A percentile compares a stretch with the other conserved stretches of the same genome.
Evolutionary conservation across 2,113 vertebrate species (phyloP).

Genomic region (Empidonax traillii): DNA sequence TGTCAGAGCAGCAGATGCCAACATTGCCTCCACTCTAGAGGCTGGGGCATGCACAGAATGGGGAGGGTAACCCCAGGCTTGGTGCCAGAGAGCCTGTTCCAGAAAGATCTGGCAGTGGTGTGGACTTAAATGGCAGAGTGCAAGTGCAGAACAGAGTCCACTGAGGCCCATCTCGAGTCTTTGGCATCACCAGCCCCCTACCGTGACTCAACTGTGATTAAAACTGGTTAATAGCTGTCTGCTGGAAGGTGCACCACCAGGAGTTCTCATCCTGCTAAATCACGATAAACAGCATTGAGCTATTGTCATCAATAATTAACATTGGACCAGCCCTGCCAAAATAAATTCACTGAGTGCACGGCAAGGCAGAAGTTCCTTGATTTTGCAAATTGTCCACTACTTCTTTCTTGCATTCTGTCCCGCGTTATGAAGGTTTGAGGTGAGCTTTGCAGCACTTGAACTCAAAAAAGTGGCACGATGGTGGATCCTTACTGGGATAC

Average conservation of each 20-base stretch:
- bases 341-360: neutral
- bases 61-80: neutral
- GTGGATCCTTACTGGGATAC: neutral
- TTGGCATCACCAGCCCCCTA: neutral
- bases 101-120: neutral
- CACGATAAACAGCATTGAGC: fast-evolving
- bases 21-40: neutral
- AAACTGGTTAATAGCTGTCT: neutral
- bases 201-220: neutral
- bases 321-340: neutral
- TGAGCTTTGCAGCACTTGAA: neutral
- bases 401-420: neutral
- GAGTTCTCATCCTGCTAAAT: neutral
- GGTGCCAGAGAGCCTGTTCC: neutral
- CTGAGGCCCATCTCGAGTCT: neutral
- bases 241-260: neutral
- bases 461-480: neutral
- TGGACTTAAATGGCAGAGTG: neutral
- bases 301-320: neutral
- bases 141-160: neutral
- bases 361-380: neutral
- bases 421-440: neutral
- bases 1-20: neutral
- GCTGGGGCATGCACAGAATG: too few species aligned
- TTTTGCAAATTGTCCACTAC: neutral